These are phyloP conservation scores for Lasioglossum malachurum DNA, from an alignment of 2,888 invertebrate species.

Conservation along the genomic window DNA sequence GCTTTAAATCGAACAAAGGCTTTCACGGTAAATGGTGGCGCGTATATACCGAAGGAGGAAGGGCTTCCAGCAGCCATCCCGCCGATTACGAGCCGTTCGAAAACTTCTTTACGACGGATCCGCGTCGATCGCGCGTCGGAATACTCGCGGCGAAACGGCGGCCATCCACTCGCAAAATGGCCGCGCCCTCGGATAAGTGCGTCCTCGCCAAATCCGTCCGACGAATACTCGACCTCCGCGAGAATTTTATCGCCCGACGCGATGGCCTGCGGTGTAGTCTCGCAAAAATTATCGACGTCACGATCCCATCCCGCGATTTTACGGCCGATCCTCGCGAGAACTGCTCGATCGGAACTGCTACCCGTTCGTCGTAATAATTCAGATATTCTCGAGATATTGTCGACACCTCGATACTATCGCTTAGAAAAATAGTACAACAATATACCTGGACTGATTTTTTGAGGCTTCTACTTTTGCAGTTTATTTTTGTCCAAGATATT, in stretches of 20 bases:
- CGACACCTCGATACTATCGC: too few species aligned
- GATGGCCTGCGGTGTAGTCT: not conserved
- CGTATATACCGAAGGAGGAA: slow-evolving; percentile 35
- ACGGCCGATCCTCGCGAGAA: not conserved
- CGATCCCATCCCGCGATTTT: not conserved
- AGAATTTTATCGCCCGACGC: slow-evolving; percentile 40
- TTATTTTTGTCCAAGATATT: too few species aligned
- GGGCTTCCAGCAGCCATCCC: slow-evolving; percentile 38
- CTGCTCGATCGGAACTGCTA: not conserved
- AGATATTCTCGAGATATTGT: not conserved
- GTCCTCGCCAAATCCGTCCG: slow-evolving; percentile 50
- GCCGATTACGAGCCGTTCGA: slow-evolving; percentile 65
- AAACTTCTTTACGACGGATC: slow-evolving; percentile 67
- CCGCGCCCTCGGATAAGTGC: slow-evolving; percentile 15
- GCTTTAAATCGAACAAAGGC: slow-evolving; percentile 70
- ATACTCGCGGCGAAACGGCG: slow-evolving; percentile 51
- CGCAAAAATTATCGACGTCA: not conserved
- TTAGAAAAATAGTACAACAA: too few species aligned
- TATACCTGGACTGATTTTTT: too few species aligned
- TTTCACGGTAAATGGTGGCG: slow-evolving; percentile 61
- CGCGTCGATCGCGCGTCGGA: slow-evolving; percentile 29
- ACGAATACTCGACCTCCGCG: not conserved
- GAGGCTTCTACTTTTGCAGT: too few species aligned
- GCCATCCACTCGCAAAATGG: slow-evolving; percentile 55
- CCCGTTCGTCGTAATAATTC: not conserved